Conservation (phyloP, 2,113 vertebrate genomes). For the Aegithalos caudatus region DNA sequence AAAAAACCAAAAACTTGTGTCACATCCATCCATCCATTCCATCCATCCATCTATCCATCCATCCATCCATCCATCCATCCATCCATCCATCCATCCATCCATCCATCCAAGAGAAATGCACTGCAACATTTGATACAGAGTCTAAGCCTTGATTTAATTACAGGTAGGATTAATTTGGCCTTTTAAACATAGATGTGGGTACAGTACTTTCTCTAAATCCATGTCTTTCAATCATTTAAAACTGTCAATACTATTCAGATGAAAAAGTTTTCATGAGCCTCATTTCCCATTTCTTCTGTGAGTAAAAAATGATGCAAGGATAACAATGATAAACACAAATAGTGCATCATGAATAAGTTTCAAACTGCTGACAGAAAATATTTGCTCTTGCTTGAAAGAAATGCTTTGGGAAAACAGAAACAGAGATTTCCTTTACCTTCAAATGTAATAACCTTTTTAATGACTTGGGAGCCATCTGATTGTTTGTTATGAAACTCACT, state of each 20-base stretch:
- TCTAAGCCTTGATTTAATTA: background rate
- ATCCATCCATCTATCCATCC: background rate
- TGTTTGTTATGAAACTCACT: background rate
- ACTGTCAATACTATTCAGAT: background rate
- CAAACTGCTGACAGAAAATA: slow-evolving; percentile 26
- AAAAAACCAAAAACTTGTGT: background rate
- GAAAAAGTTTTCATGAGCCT: background rate
- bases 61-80: background rate
- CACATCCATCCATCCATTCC: background rate
- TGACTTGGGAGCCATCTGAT: background rate
- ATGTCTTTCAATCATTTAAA: background rate
- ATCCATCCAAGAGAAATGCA: background rate
- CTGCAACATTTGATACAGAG: background rate
- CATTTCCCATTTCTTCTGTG: background rate
- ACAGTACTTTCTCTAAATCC: background rate
- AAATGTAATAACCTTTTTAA: slow-evolving; percentile 14
- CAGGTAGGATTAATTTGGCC: background rate
- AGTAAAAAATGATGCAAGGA: background rate
- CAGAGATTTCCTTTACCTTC: slow-evolving; percentile 4
- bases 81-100: background rate
- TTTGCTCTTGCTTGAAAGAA: background rate
- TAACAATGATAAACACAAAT: background rate
- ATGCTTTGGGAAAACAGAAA: slow-evolving; percentile 4
- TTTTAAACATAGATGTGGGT: background rate
- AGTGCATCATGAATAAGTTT: background rate